Conservation (phyloP, 2,888 invertebrate genomes). For the Melolontha melolontha region DNA sequence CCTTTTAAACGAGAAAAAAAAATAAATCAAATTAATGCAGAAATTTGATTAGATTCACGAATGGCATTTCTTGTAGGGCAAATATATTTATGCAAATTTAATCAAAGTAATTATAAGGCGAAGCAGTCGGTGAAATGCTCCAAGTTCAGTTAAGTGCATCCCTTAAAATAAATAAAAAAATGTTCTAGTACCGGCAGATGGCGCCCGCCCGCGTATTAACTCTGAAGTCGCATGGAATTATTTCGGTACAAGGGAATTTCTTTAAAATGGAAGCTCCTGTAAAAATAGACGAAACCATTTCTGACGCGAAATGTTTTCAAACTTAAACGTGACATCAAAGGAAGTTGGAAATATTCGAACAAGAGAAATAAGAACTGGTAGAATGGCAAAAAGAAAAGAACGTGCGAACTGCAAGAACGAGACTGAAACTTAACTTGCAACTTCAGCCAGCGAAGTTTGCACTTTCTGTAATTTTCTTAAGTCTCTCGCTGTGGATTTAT, state of each 20-base stretch:
- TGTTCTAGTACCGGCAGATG: conserved; percentile 12
- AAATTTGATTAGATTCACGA: conserved; percentile 15
- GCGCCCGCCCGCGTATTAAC: neutral
- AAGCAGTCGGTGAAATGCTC: neutral
- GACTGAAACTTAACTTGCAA: conserved; percentile 14
- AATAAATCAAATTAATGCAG: neutral
- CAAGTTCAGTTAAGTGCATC: conserved; percentile 19
- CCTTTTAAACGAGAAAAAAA: too few species aligned
- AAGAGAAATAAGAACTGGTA: neutral
- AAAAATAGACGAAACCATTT: conserved; percentile 21
- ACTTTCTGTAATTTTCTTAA: conserved; percentile 35
- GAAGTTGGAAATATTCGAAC: conserved; percentile 10
- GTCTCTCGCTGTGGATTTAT: conserved; percentile 27
- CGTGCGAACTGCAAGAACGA: conserved; percentile 9
- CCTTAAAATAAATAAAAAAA: conserved; percentile 15
- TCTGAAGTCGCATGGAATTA: conserved; percentile 14
- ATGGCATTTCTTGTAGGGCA: neutral
- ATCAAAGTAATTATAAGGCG: conserved; percentile 15
- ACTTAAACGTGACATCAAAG: conserved; percentile 21
- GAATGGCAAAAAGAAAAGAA: conserved; percentile 9
- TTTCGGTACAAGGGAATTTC: conserved; percentile 20
- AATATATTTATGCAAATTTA: conserved; percentile 4
- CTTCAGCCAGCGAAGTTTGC: conserved; percentile 15
- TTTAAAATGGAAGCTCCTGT: neutral
- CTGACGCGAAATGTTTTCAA: conserved; percentile 3